Conservation (phyloP, 2,888 invertebrate species). For the Anodontia alba region DNA sequence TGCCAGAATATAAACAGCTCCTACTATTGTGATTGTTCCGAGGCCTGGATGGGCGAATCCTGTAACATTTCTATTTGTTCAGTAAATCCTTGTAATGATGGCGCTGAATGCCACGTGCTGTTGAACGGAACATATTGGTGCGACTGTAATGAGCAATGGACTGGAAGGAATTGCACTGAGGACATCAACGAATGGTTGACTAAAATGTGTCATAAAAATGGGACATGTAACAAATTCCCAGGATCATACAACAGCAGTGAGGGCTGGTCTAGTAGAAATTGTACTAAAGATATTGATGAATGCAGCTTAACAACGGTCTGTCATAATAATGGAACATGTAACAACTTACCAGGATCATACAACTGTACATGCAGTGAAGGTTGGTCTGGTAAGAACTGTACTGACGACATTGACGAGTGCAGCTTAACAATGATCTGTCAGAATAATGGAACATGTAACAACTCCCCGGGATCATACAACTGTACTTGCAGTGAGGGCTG, state of each 20-base stretch:
- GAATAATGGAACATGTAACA: conserved; percentile 47
- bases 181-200: conserved; percentile 93
- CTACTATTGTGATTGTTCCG: conserved; percentile 45
- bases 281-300: conserved; percentile 66
- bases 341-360: conserved; percentile 48
- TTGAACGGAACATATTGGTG: too few species aligned
- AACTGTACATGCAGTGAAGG: conserved; percentile 49
- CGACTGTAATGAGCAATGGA: too few species aligned
- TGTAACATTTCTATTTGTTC: too few species aligned
- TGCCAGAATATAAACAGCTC: conserved; percentile 40
- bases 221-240: conserved; percentile 42
- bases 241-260: conserved; percentile 48
- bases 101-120: too few species aligned
- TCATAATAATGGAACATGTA: conserved; percentile 44
- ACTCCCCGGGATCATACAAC: conserved; percentile 52
- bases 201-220: conserved; percentile 37
- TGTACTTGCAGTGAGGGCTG: conserved; percentile 60
- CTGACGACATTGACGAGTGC: conserved; percentile 69
- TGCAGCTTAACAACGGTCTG: conserved; percentile 42
- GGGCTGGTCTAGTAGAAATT: conserved; percentile 53
- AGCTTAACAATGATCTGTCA: conserved; percentile 49
- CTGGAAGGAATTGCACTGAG: conserved; percentile 19
- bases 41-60: conserved; percentile 48
- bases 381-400: conserved; percentile 51
- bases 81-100: too few species aligned